Percentiles rank a stretch among this genome's conserved stretches.
phyloP scores from a whole-genome alignment of 1,140 invertebrate species.

The Bombyx mandarina region DNA sequence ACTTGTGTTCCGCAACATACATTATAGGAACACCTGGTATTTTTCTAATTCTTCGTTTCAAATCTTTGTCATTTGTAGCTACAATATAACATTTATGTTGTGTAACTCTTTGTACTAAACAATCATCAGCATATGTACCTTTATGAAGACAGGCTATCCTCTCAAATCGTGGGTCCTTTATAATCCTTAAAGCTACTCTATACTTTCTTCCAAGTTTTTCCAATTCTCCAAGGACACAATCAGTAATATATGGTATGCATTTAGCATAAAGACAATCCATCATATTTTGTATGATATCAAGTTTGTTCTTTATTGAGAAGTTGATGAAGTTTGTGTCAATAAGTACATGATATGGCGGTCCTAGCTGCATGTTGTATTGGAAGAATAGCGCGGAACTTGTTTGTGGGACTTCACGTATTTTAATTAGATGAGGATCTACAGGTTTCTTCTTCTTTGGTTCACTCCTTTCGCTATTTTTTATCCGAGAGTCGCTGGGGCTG shows the following conservation, averaged over 20 bases:
- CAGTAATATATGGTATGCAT: constrained; percentile 98
- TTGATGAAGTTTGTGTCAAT: constrained; percentile 99
- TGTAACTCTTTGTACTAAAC: constrained; percentile 94
- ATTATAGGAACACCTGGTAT: constrained; percentile 99
- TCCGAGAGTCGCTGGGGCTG: constrained; percentile 84
- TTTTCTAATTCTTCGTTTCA: constrained; percentile 96
- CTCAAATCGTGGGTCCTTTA: constrained; percentile 96
- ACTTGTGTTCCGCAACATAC: constrained; percentile 94
- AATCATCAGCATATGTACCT: constrained; percentile 99
- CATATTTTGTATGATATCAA: constrained; percentile 97
- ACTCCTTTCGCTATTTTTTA: constrained; percentile 80
- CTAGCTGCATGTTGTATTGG: constrained; percentile 98
- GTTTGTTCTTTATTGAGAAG: constrained; percentile 98
- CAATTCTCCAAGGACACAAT: constrained; percentile 98
- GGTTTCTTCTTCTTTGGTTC: constrained; percentile 80
- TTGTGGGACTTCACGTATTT: constrained; percentile 87
- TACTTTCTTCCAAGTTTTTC: constrained; percentile 98
- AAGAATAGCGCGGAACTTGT: constrained; percentile 95
- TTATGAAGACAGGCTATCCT: constrained; percentile 95
- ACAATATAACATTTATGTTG: constrained; percentile 99
- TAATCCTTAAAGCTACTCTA: constrained; percentile 94
- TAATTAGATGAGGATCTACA: constrained; percentile 80
- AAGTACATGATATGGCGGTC: constrained; percentile 97
- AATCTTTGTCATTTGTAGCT: constrained; percentile 98
- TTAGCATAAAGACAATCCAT: constrained; percentile 99